phyloP scores from a whole-genome alignment of 2,113 vertebrate genomes.

The Peromyscus leucopus region DNA sequence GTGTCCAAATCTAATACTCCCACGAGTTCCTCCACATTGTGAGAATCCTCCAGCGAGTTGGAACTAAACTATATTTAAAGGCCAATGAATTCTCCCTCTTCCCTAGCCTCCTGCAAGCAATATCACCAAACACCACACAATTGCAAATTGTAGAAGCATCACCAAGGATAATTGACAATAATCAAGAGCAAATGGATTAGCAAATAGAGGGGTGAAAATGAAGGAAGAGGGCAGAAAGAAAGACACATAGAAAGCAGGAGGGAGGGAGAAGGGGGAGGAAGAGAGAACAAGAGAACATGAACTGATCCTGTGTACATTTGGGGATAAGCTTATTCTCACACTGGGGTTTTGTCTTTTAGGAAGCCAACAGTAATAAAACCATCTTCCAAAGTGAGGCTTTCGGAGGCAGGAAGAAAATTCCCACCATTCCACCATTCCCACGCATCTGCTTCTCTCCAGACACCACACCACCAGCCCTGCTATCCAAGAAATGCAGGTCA shows the following conservation, averaged over 20 bases:
- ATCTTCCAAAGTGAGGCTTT: background rate
- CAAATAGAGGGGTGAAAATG: background rate
- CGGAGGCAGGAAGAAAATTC: background rate
- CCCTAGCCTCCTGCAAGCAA: background rate
- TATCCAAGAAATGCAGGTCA: background rate
- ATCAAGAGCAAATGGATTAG: background rate
- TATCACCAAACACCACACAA: slow-evolving; percentile 21
- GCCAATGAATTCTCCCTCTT: background rate
- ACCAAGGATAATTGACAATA: background rate
- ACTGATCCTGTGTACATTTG: background rate
- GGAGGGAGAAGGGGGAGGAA: background rate
- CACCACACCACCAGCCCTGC: background rate
- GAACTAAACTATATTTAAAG: slow-evolving; percentile 34
- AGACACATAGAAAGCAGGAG: background rate
- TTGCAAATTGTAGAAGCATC: background rate
- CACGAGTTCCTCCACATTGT: background rate
- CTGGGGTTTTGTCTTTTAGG: slow-evolving; percentile 20
- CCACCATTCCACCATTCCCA: background rate
- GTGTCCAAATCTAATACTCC: background rate
- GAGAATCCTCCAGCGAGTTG: background rate
- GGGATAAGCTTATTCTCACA: background rate
- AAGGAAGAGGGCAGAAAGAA: too few species aligned
- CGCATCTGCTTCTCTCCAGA: background rate
- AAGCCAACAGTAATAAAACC: background rate
- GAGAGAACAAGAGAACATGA: too few species aligned